Base-by-base conservation (phyloP, 92 coral and sea anemone genomes). In the Bergia sp. region DNA sequence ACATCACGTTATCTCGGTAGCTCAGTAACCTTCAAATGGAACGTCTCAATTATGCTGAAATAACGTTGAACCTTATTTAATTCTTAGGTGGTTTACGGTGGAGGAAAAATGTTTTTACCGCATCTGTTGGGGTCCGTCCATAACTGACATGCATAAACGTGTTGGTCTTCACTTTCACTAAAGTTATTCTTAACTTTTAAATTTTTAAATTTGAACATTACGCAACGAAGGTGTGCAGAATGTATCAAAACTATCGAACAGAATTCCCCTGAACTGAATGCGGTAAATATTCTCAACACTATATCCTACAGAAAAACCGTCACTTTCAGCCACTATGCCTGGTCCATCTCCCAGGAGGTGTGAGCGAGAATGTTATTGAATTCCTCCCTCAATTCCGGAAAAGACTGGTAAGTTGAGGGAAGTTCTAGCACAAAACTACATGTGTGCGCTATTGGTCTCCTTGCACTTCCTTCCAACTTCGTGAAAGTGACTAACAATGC, bases 361-460 rank as follows among this genome's bases (percentile, higher is more conserved):
- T 79, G 43, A 57, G 73, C 66, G 9, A 91, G 75, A 77, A 83
- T 83, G 49, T 67, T 41, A 50, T 47, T 91, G 40, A 91, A 88
- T 72, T 91, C 93, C 82, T 91, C 91, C 69, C 89, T 39, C 16
- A 91, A 44, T 81, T 91, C 93, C 18, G 61, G 73, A 73, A 76
- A 91, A 5, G 39, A 42, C 67, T n/a, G 80, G 80, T 88, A 88
- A 1, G 91, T 91, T 29, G 76, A 50, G 7, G 93, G 88, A 50
- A 90, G 76, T 76, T 91, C 90, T 75, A 88, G 78, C 44, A 86
- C 81, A 67, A 47, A n/a, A 47, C 66, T 55, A 69, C 93, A 88
- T 18, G 93, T 77, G 79, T 87, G 93, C 0, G 91, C 89, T 29
- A 91, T 67, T 81, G 90, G 90, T 41, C 91, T 3, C 67, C 93